phyloP scores from a whole-genome alignment of 2,113 vertebrate species.

The Diglossa brunneiventris region DNA sequence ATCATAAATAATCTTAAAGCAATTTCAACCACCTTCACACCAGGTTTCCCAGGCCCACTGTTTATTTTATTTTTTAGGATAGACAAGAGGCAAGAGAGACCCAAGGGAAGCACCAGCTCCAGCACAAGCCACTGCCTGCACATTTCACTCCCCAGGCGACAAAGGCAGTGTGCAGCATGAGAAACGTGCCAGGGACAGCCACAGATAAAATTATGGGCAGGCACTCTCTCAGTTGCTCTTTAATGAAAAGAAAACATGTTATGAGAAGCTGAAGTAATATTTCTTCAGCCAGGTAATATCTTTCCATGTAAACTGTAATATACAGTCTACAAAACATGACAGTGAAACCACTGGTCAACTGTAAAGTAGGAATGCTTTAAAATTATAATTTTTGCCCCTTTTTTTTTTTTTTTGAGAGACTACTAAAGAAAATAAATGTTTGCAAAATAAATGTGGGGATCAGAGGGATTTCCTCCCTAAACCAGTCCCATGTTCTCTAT shows the following conservation, averaged over 20 bases:
- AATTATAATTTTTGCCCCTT: background rate
- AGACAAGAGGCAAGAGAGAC: background rate
- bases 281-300: background rate
- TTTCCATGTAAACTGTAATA: background rate
- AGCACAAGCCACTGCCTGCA: background rate
- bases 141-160: background rate
- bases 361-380: background rate
- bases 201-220: background rate
- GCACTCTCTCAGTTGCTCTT: background rate
- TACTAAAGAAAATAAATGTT: background rate
- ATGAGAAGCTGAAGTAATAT: background rate
- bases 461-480: background rate
- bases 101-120: background rate
- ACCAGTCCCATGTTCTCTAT: background rate
- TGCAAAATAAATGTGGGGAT: background rate
- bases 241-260: background rate
- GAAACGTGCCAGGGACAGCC: background rate
- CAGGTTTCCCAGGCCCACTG: background rate
- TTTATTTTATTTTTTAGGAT: background rate
- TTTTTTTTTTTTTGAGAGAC: background rate
- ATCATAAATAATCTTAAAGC: background rate
- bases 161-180: background rate
- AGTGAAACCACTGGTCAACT: background rate
- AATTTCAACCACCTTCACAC: background rate
- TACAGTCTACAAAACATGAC: background rate